Percentiles rank a stretch among this genome's conserved stretches.
Conservation (phyloP, 2,797 vertebrate species). For the Danionella dracula region DNA sequence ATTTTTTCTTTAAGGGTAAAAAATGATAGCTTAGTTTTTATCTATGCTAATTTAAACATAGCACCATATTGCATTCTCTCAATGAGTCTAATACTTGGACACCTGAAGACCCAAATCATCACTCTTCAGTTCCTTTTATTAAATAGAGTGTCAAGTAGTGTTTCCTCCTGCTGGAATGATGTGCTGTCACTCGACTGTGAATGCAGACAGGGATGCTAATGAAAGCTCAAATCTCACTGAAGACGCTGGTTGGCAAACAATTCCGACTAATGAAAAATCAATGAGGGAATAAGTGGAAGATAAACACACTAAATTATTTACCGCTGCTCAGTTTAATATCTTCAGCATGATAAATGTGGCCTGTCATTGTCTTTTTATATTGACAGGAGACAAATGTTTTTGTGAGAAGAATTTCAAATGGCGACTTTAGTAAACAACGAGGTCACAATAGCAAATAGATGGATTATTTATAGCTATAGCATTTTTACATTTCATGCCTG, state of each 20-base stretch:
- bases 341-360: not conserved
- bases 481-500: no score
- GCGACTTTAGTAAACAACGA: no score
- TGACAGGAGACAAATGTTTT: not conserved
- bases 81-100: no score
- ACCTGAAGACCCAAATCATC: no score
- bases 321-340: conserved; percentile 12
- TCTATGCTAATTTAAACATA: no score
- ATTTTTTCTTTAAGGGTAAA: no score
- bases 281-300: conserved; percentile 12
- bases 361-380: not conserved
- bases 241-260: not conserved
- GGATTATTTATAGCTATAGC: no score
- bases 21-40: no score
- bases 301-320: conserved; percentile 34
- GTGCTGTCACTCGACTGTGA: not conserved
- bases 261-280: conserved; percentile 34
- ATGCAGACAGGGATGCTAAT: not conserved
- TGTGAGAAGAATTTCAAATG: not conserved
- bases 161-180: not conserved
- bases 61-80: no score
- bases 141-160: not conserved
- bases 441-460: no score
- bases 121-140: not conserved
- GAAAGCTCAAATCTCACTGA: not conserved